Evolutionary conservation across 2,113 vertebrate species (phyloP).

Genomic region (Clarias macrocephalus): DNA sequence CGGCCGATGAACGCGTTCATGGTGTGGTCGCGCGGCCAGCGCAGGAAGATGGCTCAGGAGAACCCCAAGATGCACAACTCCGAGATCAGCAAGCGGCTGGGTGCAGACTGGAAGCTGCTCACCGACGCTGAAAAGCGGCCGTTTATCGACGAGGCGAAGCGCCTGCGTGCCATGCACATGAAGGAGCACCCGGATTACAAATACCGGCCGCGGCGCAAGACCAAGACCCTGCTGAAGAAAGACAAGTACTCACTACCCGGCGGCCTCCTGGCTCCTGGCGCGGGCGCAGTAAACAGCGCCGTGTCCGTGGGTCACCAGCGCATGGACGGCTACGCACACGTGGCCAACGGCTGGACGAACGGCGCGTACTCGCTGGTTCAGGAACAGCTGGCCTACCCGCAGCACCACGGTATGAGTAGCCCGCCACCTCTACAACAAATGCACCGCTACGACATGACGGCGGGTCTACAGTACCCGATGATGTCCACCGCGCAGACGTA

Average conservation of each 20-base stretch:
- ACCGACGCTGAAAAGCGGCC: slow-evolving; percentile 95
- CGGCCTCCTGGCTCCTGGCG: slow-evolving; percentile 83
- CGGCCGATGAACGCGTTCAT: slow-evolving; percentile 99
- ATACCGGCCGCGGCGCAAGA: slow-evolving; percentile 97
- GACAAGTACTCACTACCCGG: slow-evolving; percentile 96
- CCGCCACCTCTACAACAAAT: slow-evolving; percentile 92
- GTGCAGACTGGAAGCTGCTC: slow-evolving; percentile 97
- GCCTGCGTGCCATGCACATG: slow-evolving; percentile 96
- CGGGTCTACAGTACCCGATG: slow-evolving; percentile 96
- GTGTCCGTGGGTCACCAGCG: slow-evolving; percentile 88
- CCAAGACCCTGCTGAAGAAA: slow-evolving; percentile 98
- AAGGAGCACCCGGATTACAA: slow-evolving; percentile 99
- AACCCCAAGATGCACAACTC: slow-evolving; percentile 99
- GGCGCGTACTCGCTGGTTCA: slow-evolving; percentile 96
- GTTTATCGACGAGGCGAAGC: slow-evolving; percentile 98
- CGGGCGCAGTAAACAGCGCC: slow-evolving; percentile 79
- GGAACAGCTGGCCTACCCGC: slow-evolving; percentile 91
- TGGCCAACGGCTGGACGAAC: slow-evolving; percentile 94
- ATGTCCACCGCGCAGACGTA: slow-evolving; percentile 94
- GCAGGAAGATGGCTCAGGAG: slow-evolving; percentile 97
- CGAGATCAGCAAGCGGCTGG: slow-evolving; percentile 95
- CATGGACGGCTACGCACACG: slow-evolving; percentile 93
- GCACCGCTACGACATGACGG: slow-evolving; percentile 96
- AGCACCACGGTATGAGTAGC: slow-evolving; percentile 92
- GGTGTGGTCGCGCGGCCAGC: slow-evolving; percentile 96